phyloP scores from a whole-genome alignment of 2,797 vertebrate species.

The Echiichthys vipera region DNA sequence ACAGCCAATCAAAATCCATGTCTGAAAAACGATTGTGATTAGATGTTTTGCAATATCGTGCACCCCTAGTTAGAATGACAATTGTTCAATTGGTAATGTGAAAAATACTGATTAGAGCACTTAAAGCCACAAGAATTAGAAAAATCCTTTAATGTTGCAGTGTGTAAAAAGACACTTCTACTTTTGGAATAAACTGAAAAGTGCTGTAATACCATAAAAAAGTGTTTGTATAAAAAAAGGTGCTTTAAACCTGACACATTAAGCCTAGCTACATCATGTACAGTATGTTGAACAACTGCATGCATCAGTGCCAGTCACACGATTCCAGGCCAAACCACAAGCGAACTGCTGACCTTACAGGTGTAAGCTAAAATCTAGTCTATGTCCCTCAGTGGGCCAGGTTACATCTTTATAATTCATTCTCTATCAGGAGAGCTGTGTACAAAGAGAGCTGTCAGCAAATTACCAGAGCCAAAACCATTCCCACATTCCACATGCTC shows the following conservation, averaged over 20 bases:
- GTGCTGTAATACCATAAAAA: neutral
- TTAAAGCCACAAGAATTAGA: neutral
- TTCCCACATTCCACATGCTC: slow-evolving; percentile 76
- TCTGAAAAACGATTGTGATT: too few relatives aligned
- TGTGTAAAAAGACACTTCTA: neutral
- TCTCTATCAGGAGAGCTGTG: slow-evolving; percentile 40
- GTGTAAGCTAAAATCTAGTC: slow-evolving; percentile 48
- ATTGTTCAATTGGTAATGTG: neutral
- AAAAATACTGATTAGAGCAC: neutral
- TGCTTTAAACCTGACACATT: neutral
- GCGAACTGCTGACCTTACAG: slow-evolving; percentile 69
- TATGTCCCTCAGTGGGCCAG: slow-evolving; percentile 22
- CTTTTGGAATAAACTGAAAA: neutral
- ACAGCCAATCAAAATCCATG: too few relatives aligned
- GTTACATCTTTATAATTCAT: slow-evolving; percentile 51
- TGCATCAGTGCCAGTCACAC: slow-evolving; percentile 24
- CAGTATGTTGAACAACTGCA: neutral
- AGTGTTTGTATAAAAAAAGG: too few relatives aligned
- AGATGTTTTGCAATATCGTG: too few relatives aligned
- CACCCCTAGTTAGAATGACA: too few relatives aligned
- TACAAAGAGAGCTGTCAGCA: slow-evolving; percentile 61
- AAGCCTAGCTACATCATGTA: neutral
- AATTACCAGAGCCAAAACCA: slow-evolving; percentile 67
- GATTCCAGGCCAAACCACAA: slow-evolving; percentile 19
- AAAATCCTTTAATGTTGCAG: neutral